Evolutionary conservation across 2,113 vertebrate genomes (phyloP).

Genomic region (Sapayoa aenigma): DNA sequence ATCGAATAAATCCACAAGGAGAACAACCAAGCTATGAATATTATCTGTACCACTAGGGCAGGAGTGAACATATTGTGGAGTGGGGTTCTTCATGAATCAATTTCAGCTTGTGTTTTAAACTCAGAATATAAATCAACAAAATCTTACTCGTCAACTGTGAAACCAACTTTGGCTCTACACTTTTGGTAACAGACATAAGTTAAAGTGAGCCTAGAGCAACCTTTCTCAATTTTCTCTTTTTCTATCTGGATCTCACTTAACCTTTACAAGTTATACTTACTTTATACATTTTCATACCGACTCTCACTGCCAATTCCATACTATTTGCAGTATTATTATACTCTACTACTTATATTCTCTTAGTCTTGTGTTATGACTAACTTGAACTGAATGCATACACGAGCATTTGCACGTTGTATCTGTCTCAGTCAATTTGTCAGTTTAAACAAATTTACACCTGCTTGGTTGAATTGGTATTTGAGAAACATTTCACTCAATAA

Average conservation of each 20-base stretch:
- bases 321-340: neutral
- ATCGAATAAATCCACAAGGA: neutral
- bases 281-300: neutral
- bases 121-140: neutral
- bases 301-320: neutral
- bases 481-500: neutral
- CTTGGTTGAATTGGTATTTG: neutral
- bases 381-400: rapidly evolving
- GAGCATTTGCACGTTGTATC: neutral
- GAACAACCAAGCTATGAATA: neutral
- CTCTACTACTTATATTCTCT: neutral
- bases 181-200: neutral
- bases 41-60: neutral
- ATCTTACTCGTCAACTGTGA: neutral
- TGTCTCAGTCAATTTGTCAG: neutral
- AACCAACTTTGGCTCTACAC: neutral
- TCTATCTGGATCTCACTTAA: neutral
- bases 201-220: neutral
- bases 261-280: neutral
- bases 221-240: neutral
- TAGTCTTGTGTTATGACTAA: neutral
- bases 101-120: neutral
- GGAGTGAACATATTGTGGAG: neutral
- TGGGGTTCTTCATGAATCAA: neutral
- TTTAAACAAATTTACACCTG: neutral